Conservation (phyloP, 2,888 invertebrate species). For the Tenodera sinensis region DNA sequence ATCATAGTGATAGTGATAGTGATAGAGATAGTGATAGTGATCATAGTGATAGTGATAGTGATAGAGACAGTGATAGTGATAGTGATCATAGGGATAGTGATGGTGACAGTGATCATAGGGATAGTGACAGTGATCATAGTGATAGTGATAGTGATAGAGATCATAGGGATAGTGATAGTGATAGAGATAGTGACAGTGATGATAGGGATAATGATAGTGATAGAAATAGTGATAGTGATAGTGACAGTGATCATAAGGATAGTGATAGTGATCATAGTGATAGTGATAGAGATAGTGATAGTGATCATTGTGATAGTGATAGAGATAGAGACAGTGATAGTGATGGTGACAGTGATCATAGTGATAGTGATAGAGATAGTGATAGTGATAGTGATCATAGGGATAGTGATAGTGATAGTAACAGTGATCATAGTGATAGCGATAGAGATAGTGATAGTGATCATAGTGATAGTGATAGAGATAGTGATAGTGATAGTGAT, state of each 20-base stretch:
- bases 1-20: no score
- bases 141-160: slow-evolving; percentile 15
- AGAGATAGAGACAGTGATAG: no score
- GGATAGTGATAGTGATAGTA: background rate
- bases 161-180: no score
- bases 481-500: background rate
- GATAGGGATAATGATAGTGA: slow-evolving; percentile 20
- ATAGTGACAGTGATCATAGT: slow-evolving; percentile 19
- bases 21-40: slow-evolving; percentile 18
- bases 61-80: slow-evolving; percentile 10
- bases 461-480: background rate
- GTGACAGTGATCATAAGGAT: slow-evolving; percentile 23
- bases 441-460: background rate
- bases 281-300: slow-evolving; percentile 21
- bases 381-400: background rate
- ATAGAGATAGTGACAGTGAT: slow-evolving; percentile 20
- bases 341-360: slow-evolving; percentile 23
- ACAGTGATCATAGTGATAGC: background rate
- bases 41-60: slow-evolving; percentile 19
- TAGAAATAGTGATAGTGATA: slow-evolving; percentile 25
- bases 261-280: slow-evolving; percentile 24
- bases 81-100: no score
- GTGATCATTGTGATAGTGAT: slow-evolving; percentile 19
- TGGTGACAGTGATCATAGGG: slow-evolving; percentile 8
- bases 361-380: slow-evolving; percentile 20